These are phyloP conservation scores for Pontoporia blainvillei DNA, from an alignment of 2,113 vertebrate genomes.

Conservation along the genomic window DNA sequence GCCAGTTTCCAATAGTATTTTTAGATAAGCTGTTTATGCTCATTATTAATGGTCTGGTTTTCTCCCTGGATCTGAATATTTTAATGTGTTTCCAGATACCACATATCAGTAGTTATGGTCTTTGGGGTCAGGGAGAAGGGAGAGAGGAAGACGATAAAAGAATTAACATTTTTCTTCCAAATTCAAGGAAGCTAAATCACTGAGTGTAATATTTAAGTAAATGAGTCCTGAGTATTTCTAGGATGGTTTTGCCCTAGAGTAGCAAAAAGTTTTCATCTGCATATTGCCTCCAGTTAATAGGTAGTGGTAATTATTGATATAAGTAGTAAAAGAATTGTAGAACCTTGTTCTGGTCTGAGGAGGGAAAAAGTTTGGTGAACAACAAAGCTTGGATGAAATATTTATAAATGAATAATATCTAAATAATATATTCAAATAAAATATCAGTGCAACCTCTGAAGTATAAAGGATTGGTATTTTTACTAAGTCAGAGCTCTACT, in stretches of 20 bases:
- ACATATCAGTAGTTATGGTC: neutral
- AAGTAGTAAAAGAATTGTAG: neutral
- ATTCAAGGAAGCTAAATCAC: neutral
- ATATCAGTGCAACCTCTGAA: neutral
- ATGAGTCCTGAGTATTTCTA: neutral
- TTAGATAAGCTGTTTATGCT: neutral
- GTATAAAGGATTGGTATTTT: neutral
- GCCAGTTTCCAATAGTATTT: neutral
- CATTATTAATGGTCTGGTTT: neutral
- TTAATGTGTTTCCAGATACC: neutral
- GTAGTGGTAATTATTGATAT: neutral
- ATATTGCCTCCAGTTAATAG: neutral
- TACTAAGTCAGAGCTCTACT: neutral
- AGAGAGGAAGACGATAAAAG: neutral
- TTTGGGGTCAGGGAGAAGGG: neutral
- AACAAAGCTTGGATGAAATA: neutral
- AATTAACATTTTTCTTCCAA: neutral
- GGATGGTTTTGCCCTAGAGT: neutral
- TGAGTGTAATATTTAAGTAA: neutral
- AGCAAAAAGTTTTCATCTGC: neutral
- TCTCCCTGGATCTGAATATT: neutral
- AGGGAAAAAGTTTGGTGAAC: neutral
- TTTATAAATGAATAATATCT: neutral
- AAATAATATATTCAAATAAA: constrained; percentile 2
- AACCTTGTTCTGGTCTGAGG: neutral